A percentile compares a stretch with the other conserved stretches of the same genome.
Evolutionary conservation across 2,113 vertebrate genomes (phyloP).

Genomic region (Puffinus mauretanicus): DNA sequence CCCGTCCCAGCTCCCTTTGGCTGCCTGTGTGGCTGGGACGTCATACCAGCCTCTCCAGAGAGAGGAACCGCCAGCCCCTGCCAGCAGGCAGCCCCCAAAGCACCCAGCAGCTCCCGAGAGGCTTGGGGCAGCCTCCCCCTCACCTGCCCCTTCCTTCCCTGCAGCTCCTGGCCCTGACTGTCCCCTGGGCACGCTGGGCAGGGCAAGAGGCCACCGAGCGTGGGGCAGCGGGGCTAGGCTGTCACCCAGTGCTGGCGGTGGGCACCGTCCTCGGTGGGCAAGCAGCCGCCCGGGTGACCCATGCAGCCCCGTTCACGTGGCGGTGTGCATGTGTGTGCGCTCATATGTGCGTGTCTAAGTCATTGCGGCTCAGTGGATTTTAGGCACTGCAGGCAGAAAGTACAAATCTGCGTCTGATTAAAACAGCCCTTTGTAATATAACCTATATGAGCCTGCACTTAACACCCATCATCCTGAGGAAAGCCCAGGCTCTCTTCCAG

Average conservation of each 20-base stretch:
- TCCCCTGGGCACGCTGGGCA: accelerated
- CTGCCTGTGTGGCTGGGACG: accelerated
- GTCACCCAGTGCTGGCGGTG: accelerated
- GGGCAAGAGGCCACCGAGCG: accelerated
- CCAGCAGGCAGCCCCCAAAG: not conserved
- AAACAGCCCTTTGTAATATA: conserved; percentile 11
- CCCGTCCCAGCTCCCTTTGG: not conserved
- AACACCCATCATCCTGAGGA: conserved; percentile 56
- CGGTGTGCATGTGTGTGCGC: not conserved
- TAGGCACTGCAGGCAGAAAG: conserved; percentile 14
- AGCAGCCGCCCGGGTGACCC: accelerated
- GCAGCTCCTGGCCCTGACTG: accelerated
- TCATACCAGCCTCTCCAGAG: not conserved
- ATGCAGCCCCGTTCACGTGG: accelerated
- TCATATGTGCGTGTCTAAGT: not conserved
- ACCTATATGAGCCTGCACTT: conserved; percentile 54
- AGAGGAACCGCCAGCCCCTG: not conserved
- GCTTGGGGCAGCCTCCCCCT: not conserved
- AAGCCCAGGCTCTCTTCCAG: conserved; percentile 51
- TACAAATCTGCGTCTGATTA: conserved; percentile 57
- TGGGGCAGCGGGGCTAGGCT: not conserved
- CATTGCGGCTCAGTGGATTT: not conserved
- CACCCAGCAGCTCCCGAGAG: accelerated
- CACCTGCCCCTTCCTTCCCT: not conserved
- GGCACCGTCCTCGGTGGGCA: not conserved